Base-by-base conservation (phyloP, 2,888 invertebrate species). In the Ophion costatus region DNA sequence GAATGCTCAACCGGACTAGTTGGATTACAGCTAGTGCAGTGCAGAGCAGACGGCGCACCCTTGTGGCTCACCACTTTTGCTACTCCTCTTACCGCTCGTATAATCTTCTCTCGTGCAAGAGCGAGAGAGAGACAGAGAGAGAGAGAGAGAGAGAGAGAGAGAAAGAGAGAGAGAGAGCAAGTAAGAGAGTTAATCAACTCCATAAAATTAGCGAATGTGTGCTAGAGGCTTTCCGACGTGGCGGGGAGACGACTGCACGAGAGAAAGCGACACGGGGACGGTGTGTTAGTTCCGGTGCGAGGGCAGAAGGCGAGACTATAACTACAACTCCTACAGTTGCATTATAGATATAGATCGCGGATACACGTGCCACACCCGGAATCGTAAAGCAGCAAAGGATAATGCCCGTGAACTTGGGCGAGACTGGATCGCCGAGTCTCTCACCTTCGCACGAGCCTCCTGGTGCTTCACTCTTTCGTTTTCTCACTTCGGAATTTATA, bases 201-300 rank as follows among this genome's bases (percentile, higher is more conserved):
- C 89, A 82, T 91, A 91, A 91, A 91, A 90, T 90, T 90, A 90
- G 90, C 88, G 88, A 89, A 84, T 89, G 88, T 87, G 87, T 90
- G 90, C 88, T 87, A 88, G 89, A 88, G 89, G 83, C 88, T 86
- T 86, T 88, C 85, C 64, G 22, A 73, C 57, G 6, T 59, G 45
- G 45, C 61, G 59, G 63, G 33, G 11, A 29, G 17, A 14, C 1
- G 70, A 56, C 1, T 20, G 10, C n/a, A 22, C 42, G 69, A 63
- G 63, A 61, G 10, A 33, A 5, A n/a, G 59, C 7, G 20, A 24
- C 22, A 70, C 29, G 24, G 56, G 51, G 22, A 4, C 29, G 14
- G 38, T 64, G 45, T 64, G 83, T 70, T 78, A 77, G 73, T 82
- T 69, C 75, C 83, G 75, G 59, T 51, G 33, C 59, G 22, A 57